Base-by-base conservation (phyloP, 1,140 invertebrate species). In the Drosophila ambigua region DNA sequence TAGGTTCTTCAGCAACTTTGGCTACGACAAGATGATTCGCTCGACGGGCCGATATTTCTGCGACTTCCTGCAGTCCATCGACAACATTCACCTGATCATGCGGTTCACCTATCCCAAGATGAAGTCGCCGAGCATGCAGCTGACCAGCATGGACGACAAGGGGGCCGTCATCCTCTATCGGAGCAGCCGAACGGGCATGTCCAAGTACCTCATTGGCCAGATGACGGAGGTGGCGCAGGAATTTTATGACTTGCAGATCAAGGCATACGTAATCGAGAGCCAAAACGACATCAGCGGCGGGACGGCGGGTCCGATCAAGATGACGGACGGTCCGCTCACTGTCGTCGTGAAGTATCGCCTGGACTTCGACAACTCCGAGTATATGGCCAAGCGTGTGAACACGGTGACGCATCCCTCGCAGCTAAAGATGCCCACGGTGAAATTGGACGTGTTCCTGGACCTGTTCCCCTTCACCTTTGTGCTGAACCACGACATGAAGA, bases 1-100 rank as follows among this genome's bases (percentile, higher is more conserved):
- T 0, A 93, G 96, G 74, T 98, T 96, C 91, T 97, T 97, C 90
- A 96, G 95, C 68, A 96, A 96, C 90, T 96, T 97, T 81, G 96
- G 96, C 5, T 98, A 97, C 78, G 96, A 97, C 77, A 95, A 94
- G 66, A 96, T 96, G 82, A 95, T 98, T 64, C 95, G 95, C 65
- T 95, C 96, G 1, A 97, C 96, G 0, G 97, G 97, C 0, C 93
- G 97, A 15, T 95, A 97, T 84, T 98, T 97, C 87, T 95, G 96
- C 63, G 97, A 98, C 75, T 98, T 98, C 90, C 92, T 98, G 31
- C 95, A 97, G 91, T 97, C 95, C 26, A 96, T 98, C 26, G 97
- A 98, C 91, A 98, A 97, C 85, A 96, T 98, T 46, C 97, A 98
- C 90, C 94, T 97, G 88, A 96, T 97, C 71, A 97, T 98, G 94